Percentiles rank a stretch among this genome's conserved stretches.
Evolutionary conservation across 92 coral and sea anemone genomes (phyloP).

Genomic region (Actinostola sp.): DNA sequence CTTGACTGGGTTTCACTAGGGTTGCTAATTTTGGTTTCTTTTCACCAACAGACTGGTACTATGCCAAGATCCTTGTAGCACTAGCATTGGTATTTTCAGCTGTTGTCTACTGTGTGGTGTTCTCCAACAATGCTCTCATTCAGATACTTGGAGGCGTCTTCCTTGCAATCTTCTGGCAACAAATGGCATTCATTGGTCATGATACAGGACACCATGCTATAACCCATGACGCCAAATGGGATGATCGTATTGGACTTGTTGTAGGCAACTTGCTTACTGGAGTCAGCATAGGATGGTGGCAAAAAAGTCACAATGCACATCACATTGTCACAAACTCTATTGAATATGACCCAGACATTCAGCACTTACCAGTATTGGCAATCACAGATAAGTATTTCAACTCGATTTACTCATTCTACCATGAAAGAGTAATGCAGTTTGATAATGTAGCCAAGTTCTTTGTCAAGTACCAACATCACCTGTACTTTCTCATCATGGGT

Average conservation of each 20-base stretch:
- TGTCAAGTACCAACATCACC: conserved; percentile 82
- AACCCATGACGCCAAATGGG: conserved; percentile 73
- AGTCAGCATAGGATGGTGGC: conserved; percentile 98
- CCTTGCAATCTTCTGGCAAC: conserved; percentile 96
- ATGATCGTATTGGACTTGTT: conserved; percentile 75
- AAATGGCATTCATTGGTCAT: conserved; percentile 95
- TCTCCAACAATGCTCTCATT: conserved; percentile 61
- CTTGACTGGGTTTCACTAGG: no score
- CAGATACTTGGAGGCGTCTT: conserved; percentile 71
- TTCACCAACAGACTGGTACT: conserved; percentile 81
- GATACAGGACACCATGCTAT: conserved; percentile 92
- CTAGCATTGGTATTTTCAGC: conserved; percentile 56
- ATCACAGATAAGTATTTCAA: conserved; percentile 95
- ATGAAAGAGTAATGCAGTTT: conserved; percentile 75
- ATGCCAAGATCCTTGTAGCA: conserved; percentile 47
- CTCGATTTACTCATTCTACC: conserved; percentile 85
- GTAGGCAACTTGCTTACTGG: conserved; percentile 93
- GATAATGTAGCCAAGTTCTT: conserved; percentile 81
- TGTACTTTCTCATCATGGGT: conserved; percentile 91
- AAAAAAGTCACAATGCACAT: conserved; percentile 94
- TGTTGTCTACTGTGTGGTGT: conserved; percentile 79
- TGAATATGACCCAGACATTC: conserved; percentile 96
- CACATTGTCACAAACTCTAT: conserved; percentile 98
- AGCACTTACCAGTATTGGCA: conserved; percentile 95
- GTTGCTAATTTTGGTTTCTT: conserved; percentile 1